Evolutionary conservation across 2,113 vertebrate genomes (phyloP).

Genomic region (Notiomystis cincta): DNA sequence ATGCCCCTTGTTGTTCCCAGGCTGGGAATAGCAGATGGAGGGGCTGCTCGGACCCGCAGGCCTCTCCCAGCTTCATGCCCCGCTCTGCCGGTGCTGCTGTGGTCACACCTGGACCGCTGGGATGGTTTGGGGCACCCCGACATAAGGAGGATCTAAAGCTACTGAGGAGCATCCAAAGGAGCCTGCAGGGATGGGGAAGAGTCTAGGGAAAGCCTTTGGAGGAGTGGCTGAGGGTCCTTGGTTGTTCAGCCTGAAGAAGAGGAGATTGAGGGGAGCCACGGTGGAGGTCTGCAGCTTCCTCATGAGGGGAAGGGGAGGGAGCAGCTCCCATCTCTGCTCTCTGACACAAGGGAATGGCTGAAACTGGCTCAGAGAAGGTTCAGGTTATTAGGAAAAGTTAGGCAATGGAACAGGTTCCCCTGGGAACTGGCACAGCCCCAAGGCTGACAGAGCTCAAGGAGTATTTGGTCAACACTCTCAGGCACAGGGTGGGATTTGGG

Average conservation of each 20-base stretch:
- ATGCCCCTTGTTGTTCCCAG: fast-evolving
- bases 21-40: background rate
- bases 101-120: background rate
- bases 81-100: background rate
- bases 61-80: fast-evolving
- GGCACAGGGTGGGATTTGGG: fast-evolving
- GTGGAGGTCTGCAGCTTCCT: background rate
- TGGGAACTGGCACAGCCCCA: background rate
- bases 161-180: background rate
- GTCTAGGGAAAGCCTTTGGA: background rate
- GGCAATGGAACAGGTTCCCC: background rate
- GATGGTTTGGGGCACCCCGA: background rate
- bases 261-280: background rate
- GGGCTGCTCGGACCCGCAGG: background rate
- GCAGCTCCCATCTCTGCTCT: background rate
- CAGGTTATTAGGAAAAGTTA: background rate
- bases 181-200: background rate
- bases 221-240: background rate
- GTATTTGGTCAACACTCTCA: background rate
- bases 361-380: background rate
- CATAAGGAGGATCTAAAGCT: background rate
- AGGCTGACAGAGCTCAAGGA: background rate
- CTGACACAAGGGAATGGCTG: background rate
- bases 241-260: background rate
- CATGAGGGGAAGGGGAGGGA: background rate